Evolutionary conservation across 2,888 invertebrate species (phyloP).

Genomic region (Stenodema calcarata): DNA sequence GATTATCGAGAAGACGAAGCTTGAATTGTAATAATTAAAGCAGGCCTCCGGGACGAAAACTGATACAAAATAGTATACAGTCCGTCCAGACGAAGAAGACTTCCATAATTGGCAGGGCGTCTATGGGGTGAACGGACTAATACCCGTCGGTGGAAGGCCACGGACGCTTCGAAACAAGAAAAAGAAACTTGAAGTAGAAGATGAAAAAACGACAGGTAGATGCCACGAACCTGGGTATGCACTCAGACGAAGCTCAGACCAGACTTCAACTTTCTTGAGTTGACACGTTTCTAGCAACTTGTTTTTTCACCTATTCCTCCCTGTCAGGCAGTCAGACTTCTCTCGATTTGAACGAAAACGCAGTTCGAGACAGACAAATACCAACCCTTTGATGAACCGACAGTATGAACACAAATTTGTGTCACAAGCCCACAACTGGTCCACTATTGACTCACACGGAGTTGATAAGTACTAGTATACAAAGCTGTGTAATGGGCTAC

Average conservation of each 20-base stretch:
- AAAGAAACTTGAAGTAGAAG: constrained; percentile 8
- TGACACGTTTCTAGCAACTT: constrained; percentile 30
- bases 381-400: not conserved
- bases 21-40: constrained; percentile 1
- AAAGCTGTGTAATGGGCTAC: no score
- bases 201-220: constrained; percentile 35
- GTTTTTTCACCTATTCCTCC: not conserved
- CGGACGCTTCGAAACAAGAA: constrained; percentile 12
- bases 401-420: no score
- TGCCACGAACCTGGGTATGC: constrained; percentile 20
- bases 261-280: not conserved
- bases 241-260: not conserved
- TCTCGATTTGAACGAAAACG: not conserved
- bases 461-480: no score
- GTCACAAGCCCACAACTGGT: no score
- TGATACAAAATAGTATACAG: not conserved
- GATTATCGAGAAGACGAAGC: not conserved
- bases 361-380: not conserved
- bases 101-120: constrained; percentile 46
- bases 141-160: constrained; percentile 37
- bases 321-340: not conserved
- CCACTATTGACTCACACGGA: no score
- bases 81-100: constrained; percentile 26
- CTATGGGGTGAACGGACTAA: constrained; percentile 42
- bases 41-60: not conserved